phyloP scores from a whole-genome alignment of 2,888 invertebrate genomes.

The Cephus spinipes region DNA sequence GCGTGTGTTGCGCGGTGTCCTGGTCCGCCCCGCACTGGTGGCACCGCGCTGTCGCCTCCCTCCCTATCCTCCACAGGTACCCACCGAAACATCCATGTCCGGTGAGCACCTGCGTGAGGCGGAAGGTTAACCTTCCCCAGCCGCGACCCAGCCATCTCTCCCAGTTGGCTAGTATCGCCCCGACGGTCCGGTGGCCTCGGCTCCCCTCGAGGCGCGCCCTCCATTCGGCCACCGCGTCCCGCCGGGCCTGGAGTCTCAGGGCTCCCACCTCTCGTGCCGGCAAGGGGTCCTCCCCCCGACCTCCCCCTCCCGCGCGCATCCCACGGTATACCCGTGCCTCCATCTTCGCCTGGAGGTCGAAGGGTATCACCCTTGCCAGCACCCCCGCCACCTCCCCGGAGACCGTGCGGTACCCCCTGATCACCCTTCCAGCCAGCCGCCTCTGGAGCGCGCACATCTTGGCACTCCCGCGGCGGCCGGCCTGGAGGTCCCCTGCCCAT shows the following conservation, averaged over 20 bases:
- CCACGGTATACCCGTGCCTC: accelerated
- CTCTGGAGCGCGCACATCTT: accelerated
- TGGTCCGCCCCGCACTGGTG: neutral
- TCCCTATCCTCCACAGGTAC: neutral
- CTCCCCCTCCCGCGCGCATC: accelerated
- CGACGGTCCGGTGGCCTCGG: neutral
- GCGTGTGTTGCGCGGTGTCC: too few species aligned
- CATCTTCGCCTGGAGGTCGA: neutral
- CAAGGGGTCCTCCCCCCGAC: neutral
- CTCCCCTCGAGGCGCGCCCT: accelerated
- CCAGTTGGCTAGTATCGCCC: neutral
- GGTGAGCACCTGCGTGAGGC: neutral
- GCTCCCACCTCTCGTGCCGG: neutral
- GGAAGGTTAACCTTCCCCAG: neutral
- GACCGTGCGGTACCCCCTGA: neutral
- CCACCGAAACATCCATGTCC: neutral
- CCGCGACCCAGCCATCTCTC: neutral
- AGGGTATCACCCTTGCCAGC: too few species aligned
- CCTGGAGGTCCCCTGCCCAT: too few species aligned
- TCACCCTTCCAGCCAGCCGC: neutral
- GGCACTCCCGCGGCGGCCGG: accelerated
- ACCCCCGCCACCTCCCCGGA: neutral
- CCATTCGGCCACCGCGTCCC: neutral
- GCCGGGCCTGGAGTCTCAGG: neutral
- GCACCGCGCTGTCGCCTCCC: neutral